Evolutionary conservation across 2,797 vertebrate species (phyloP).

Genomic region (Pseudochirops cupreus): DNA sequence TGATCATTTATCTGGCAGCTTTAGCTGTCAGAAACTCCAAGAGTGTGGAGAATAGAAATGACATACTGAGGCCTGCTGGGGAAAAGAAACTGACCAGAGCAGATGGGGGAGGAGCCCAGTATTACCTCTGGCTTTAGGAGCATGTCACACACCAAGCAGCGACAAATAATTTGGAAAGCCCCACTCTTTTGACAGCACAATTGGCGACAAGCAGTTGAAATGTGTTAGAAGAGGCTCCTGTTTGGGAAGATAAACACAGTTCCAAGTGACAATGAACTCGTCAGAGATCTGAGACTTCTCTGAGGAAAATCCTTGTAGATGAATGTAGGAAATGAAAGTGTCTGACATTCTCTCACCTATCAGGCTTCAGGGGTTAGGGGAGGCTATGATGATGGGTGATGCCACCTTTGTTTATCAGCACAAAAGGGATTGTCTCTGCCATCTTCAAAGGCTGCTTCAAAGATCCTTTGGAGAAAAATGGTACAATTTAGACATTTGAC

Average conservation of each 20-base stretch:
- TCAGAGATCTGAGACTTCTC: slow-evolving; percentile 53
- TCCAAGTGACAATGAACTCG: slow-evolving; percentile 60
- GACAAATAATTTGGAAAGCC: slow-evolving; percentile 61
- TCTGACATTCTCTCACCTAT: slow-evolving; percentile 46
- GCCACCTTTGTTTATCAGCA: slow-evolving; percentile 58
- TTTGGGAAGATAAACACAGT: slow-evolving; percentile 56
- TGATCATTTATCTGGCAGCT: slow-evolving; percentile 60
- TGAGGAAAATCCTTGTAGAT: slow-evolving; percentile 56
- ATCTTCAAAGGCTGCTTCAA: slow-evolving; percentile 39
- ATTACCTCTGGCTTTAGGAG: slow-evolving; percentile 56
- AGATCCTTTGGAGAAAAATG: slow-evolving; percentile 50
- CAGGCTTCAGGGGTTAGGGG: slow-evolving; percentile 27
- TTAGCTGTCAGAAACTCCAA: slow-evolving; percentile 77
- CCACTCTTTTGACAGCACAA: slow-evolving; percentile 51
- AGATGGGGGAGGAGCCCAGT: slow-evolving; percentile 76
- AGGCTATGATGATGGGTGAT: slow-evolving; percentile 24
- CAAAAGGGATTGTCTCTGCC: slow-evolving; percentile 40
- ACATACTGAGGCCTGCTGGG: slow-evolving; percentile 78
- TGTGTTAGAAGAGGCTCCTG: slow-evolving; percentile 60
- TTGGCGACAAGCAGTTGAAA: slow-evolving; percentile 55
- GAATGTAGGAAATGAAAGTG: slow-evolving; percentile 62
- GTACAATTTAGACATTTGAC: slow-evolving; percentile 65
- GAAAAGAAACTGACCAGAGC: slow-evolving; percentile 78
- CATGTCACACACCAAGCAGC: slow-evolving; percentile 54
- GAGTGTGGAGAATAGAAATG: slow-evolving; percentile 85